phyloP scores from a whole-genome alignment of 92 coral and sea anemone genomes.

The Montipora capitata region DNA sequence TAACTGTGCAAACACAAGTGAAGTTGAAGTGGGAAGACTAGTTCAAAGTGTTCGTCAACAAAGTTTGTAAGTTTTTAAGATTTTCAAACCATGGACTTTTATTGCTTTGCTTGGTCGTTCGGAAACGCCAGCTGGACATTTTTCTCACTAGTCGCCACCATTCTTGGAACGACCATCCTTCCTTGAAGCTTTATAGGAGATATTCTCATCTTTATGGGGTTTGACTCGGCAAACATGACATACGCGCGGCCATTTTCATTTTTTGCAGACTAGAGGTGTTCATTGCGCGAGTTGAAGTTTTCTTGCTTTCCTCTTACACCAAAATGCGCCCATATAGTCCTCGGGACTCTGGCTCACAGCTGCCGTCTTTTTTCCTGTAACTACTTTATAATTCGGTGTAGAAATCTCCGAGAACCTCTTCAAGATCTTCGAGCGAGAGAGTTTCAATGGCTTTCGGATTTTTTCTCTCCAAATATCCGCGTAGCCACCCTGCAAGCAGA shows the following conservation, averaged over 20 bases:
- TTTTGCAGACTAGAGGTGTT: constrained; percentile 11
- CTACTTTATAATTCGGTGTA: too few species aligned
- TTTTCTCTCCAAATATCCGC: too few species aligned
- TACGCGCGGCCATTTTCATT: constrained; percentile 22
- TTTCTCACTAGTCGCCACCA: constrained; percentile 1
- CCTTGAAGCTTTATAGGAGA: not conserved
- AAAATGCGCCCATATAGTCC: not conserved
- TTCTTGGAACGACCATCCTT: constrained; percentile 14
- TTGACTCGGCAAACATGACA: constrained; percentile 18
- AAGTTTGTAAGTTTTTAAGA: not conserved
- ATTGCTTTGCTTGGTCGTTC: not conserved
- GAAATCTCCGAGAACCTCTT: too few species aligned
- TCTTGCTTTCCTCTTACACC: not conserved
- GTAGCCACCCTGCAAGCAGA: too few species aligned
- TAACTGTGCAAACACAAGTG: too few species aligned
- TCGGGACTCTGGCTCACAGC: too few species aligned
- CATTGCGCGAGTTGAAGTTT: constrained; percentile 9
- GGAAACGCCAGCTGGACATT: constrained; percentile 2
- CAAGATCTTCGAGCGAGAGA: too few species aligned
- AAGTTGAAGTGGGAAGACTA: constrained; percentile 12
- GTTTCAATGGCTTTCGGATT: too few species aligned
- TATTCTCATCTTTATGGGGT: constrained; percentile 10
- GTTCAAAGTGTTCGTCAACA: not conserved
- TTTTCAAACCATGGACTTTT: constrained; percentile 23
- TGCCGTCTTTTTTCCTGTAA: too few species aligned